A percentile compares a stretch with the other conserved stretches of the same genome.
phyloP scores from a whole-genome alignment of 2,113 vertebrate species.

The Oplegnathus fasciatus region DNA sequence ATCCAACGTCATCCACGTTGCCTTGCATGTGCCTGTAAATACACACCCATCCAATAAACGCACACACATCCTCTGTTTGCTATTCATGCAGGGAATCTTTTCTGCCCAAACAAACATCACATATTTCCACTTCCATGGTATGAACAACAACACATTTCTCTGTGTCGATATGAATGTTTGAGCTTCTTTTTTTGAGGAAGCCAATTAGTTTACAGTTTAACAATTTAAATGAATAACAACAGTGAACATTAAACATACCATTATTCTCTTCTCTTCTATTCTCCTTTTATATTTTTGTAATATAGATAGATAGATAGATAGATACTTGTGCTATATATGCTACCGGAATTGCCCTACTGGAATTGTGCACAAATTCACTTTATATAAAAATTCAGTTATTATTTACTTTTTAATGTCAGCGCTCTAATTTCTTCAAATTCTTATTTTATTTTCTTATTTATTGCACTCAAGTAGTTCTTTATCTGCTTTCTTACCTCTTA shows the following conservation, averaged over 20 bases:
- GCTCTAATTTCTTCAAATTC: not conserved
- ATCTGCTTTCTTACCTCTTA: not conserved
- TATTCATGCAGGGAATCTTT: constrained; percentile 28
- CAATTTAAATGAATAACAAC: constrained; percentile 12
- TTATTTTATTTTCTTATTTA: not conserved
- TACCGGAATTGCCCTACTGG: too few relatives aligned
- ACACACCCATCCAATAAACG: not conserved
- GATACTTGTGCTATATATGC: too few relatives aligned
- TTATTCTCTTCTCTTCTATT: not conserved
- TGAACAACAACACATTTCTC: constrained; percentile 37
- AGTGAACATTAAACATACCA: not conserved
- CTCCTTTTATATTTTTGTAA: not conserved
- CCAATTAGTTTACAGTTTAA: constrained; percentile 31
- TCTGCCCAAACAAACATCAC: constrained; percentile 53
- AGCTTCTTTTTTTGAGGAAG: constrained; percentile 21
- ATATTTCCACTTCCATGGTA: constrained; percentile 39
- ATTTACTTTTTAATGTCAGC: not conserved
- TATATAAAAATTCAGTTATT: too few relatives aligned
- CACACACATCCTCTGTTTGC: not conserved
- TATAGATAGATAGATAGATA: constrained; percentile 15
- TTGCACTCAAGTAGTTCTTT: not conserved
- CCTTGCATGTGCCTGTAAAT: not conserved
- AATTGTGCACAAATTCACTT: too few relatives aligned
- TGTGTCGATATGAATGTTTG: constrained; percentile 3
- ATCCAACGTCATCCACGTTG: not conserved